phyloP scores from a whole-genome alignment of 2,113 vertebrate species.

The Eulemur macaco region DNA sequence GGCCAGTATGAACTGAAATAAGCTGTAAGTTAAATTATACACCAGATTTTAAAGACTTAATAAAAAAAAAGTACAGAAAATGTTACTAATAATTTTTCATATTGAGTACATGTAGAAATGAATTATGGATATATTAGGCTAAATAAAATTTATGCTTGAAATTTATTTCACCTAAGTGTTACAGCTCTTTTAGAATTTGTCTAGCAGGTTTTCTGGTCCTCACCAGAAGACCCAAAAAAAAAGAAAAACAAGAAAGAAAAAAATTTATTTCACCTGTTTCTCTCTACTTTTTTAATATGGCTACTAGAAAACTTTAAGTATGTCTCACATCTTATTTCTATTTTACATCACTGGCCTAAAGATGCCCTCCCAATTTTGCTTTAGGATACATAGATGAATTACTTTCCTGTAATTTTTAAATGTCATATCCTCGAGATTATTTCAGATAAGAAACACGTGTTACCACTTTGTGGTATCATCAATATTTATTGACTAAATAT shows the following conservation, averaged over 20 bases:
- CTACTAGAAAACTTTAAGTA: not conserved
- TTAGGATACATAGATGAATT: not conserved
- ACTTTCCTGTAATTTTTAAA: not conserved
- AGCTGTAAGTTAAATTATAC: not conserved
- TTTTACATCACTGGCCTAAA: not conserved
- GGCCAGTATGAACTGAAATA: not conserved
- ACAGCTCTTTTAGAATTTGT: no score
- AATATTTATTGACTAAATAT: not conserved
- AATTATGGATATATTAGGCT: not conserved
- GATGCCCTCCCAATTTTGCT: not conserved
- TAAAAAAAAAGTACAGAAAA: not conserved
- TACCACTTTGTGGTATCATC: not conserved
- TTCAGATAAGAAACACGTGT: not conserved
- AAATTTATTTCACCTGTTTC: not conserved
- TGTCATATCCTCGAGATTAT: not conserved
- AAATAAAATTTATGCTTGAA: not conserved
- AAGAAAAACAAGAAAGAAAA: no score
- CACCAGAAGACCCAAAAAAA: no score
- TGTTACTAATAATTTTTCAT: not conserved
- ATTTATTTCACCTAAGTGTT: not conserved
- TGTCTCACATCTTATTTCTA: not conserved
- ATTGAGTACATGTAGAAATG: not conserved
- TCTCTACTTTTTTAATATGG: not conserved
- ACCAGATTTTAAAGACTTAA: not conserved
- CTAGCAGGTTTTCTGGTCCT: no score